Conservation (phyloP, 2,113 vertebrate species). For the Sclerurus mexicanus region DNA sequence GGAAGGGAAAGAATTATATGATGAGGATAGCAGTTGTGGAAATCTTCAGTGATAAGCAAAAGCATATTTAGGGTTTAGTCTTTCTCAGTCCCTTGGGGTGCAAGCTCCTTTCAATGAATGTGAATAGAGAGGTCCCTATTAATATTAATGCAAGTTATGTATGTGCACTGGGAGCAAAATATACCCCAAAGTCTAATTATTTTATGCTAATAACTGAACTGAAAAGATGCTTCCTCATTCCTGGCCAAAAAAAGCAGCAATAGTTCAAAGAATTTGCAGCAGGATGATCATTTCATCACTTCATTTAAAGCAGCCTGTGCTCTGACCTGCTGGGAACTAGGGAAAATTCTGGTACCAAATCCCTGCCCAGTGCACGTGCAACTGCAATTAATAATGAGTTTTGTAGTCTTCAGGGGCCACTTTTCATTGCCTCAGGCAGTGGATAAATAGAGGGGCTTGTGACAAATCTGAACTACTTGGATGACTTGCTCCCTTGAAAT, state of each 20-base stretch:
- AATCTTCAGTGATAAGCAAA: background rate
- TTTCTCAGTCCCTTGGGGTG: background rate
- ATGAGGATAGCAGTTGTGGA: background rate
- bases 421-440: background rate
- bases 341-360: background rate
- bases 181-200: constrained; percentile 43
- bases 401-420: background rate
- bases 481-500: background rate
- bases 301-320: background rate
- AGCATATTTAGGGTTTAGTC: background rate
- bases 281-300: background rate
- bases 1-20: background rate
- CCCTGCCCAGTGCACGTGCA: background rate
- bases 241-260: background rate
- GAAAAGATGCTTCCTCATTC: background rate
- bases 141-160: background rate
- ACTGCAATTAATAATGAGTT: background rate
- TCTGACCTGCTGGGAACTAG: background rate
- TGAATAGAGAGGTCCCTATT: background rate
- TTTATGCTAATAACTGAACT: constrained; percentile 43
- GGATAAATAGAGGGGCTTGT: background rate
- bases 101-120: background rate
- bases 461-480: background rate
- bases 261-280: background rate
- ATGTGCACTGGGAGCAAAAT: background rate